Base-by-base conservation (phyloP, 2,888 invertebrate species). In the Oligia fasciuncula region DNA sequence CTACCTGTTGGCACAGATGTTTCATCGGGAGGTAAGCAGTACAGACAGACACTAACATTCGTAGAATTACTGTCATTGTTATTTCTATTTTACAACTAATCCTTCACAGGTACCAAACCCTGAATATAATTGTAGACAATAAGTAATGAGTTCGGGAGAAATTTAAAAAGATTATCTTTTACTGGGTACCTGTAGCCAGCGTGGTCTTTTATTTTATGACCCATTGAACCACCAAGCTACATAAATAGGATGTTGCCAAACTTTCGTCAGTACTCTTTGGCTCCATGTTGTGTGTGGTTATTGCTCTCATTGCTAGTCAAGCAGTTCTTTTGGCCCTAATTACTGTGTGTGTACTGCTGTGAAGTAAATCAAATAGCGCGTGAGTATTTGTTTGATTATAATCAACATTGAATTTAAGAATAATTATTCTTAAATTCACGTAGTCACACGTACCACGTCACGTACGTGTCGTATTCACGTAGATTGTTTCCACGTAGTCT, bases 201-300 rank as follows among this genome's bases (percentile, higher is more conserved):
- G 86, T 90, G 89, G 89, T 89, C 84, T 90, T 91, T 91, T 89
- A 87, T 89, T 91, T 88, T 88, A 88, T 87, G 85, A 84, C 77
- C 83, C 57, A 78, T 85, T 66, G 77, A 72, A 79, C 65, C 63
- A 80, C 81, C 74, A 77, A 80, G 76, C 80, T 87, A 85, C 85
- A 79, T 86, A 89, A 86, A 87, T 76, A 81, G 80, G 77, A 77
- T 51, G 79, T 85, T 85, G 79, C 17, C 54, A 74, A 77, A 77
- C 40, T 75, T 77, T 83, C 19, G 76, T 88, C 84, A 91, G 89
- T 91, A 67, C 76, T 49, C 46, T 75, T 74, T 46, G 63, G 79
- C 76, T 73, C 74, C 57, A 79, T 63, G 88, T 78, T 40, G 87
- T 68, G 88, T 74, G 70, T 67, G 88, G 84, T 80, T 78, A 62